Percentiles rank a stretch among this genome's conserved stretches.
Conservation (phyloP, 2,888 invertebrate genomes). For the Tubulanus polymorphus region DNA sequence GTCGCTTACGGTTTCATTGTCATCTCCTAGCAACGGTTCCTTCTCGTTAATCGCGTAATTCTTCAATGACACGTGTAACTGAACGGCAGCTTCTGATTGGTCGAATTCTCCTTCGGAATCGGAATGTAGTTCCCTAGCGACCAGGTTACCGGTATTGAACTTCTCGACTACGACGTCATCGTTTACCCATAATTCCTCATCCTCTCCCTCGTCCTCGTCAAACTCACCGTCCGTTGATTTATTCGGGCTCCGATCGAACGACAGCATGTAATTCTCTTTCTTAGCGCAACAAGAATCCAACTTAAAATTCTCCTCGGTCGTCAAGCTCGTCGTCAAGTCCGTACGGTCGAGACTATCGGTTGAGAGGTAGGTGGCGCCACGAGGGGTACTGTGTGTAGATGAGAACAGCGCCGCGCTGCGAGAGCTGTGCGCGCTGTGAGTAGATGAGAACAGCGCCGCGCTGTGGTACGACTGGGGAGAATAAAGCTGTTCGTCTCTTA, state of each 20-base stretch:
- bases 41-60: neutral
- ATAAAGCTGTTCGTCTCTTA: neutral
- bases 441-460: neutral
- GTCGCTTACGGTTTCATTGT: too few species aligned
- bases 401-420: neutral
- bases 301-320: conserved; percentile 1
- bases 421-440: neutral
- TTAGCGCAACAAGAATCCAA: neutral
- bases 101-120: neutral
- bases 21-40: neutral
- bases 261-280: neutral
- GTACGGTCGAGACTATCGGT: neutral
- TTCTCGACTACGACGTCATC: neutral
- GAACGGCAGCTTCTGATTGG: neutral
- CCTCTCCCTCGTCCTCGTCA: neutral
- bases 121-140: neutral
- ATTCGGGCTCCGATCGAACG: conserved; percentile 1
- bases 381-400: neutral
- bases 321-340: neutral
- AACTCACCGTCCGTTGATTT: neutral
- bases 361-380: too few species aligned
- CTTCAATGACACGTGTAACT: neutral
- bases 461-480: neutral
- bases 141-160: neutral
- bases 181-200: neutral